phyloP scores from a whole-genome alignment of 2,797 vertebrate genomes.

The Alfaro cultratus region DNA sequence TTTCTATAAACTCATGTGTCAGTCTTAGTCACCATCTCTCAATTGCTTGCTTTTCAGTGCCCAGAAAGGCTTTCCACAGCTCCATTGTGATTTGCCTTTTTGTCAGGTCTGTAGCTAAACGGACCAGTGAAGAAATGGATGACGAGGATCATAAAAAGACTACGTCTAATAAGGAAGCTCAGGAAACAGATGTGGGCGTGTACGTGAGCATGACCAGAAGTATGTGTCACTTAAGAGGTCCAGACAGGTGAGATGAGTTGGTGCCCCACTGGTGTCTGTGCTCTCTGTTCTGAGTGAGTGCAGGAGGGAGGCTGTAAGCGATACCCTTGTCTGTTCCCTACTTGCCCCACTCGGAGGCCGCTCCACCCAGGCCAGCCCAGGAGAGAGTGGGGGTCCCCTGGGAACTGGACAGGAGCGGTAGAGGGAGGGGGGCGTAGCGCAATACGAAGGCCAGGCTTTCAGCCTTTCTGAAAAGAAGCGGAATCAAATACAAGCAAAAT shows the following conservation, averaged over 20 bases:
- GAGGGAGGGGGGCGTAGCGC: conserved; percentile 30
- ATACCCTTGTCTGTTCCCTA: conserved; percentile 88
- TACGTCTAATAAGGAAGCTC: conserved; percentile 72
- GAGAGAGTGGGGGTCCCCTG: conserved; percentile 86
- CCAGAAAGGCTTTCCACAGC: conserved; percentile 70
- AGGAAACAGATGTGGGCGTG: conserved; percentile 46
- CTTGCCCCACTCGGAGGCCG: conserved; percentile 83
- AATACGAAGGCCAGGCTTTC: conserved; percentile 81
- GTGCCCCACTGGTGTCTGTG: conserved; percentile 63
- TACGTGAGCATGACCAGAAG: conserved; percentile 23
- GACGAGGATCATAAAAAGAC: conserved; percentile 72
- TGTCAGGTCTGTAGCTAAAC: conserved; percentile 43
- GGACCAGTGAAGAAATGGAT: conserved; percentile 54
- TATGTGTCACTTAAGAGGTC: conserved; percentile 41
- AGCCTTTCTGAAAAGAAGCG: conserved; percentile 81
- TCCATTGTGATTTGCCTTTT: conserved; percentile 66
- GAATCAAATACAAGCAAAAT: conserved; percentile 85
- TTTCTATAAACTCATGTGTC: conserved; percentile 52
- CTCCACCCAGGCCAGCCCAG: conserved; percentile 84
- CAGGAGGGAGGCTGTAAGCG: conserved; percentile 77
- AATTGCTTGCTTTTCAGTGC: conserved; percentile 62
- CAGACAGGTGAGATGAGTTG: conserved; percentile 48
- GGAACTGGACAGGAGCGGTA: conserved; percentile 79
- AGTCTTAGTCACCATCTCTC: conserved; percentile 60
- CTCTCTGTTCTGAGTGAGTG: conserved; percentile 54